Evolutionary conservation across 2,888 invertebrate genomes (phyloP).

Genomic region (Pristionchus exspectatus): DNA sequence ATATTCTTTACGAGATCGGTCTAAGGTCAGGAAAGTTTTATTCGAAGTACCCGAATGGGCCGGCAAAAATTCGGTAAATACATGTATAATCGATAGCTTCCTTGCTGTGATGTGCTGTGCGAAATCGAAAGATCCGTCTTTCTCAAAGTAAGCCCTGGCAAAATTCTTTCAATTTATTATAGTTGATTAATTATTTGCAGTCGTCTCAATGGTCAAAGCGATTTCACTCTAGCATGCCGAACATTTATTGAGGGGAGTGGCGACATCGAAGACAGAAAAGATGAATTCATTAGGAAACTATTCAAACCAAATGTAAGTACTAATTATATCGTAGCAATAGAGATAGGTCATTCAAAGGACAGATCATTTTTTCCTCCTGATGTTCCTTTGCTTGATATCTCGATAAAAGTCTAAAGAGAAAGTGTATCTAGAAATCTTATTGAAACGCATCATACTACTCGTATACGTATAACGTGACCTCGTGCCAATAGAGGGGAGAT

Average conservation of each 20-base stretch:
- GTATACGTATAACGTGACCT: too few species aligned
- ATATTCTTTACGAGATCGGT: conserved; percentile 11
- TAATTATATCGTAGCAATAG: background rate
- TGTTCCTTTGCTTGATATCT: too few species aligned
- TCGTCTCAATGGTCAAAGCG: background rate
- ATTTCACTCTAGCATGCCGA: background rate
- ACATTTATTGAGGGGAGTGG: background rate
- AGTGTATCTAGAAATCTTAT: too few species aligned
- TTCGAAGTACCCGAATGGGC: conserved; percentile 35
- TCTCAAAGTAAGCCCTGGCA: background rate
- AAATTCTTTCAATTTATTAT: background rate
- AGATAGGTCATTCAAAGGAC: background rate
- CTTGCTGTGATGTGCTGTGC: conserved; percentile 9
- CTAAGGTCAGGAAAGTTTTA: background rate
- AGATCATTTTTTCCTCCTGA: too few species aligned
- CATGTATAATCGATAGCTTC: conserved; percentile 26
- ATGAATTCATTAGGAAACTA: conserved; percentile 2
- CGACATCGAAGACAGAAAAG: background rate
- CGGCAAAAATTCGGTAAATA: background rate
- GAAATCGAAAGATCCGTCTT: background rate
- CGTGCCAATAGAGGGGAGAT: too few species aligned
- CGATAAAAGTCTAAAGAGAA: background rate
- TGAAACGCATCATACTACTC: too few species aligned
- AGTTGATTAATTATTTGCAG: background rate
- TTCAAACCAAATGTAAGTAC: background rate